These are phyloP conservation scores for Scelioninae gen. 1 DNA, from an alignment of 2,888 invertebrate species.

Conservation along the genomic window DNA sequence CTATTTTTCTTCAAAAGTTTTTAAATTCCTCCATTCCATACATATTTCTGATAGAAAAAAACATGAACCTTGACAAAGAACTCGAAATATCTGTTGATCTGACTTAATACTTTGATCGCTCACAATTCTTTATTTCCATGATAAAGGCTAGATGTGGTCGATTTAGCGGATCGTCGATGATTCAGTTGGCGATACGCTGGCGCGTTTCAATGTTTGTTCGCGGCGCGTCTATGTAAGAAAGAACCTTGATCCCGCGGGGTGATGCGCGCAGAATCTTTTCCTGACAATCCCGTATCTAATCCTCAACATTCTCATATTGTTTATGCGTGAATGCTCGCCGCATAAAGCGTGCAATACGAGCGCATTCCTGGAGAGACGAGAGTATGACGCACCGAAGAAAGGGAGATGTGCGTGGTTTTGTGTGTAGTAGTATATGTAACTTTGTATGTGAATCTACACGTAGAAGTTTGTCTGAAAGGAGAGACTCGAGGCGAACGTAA, in stretches of 20 bases:
- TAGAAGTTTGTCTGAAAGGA: slow-evolving; percentile 55
- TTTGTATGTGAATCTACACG: too few species aligned
- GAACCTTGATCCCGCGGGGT: slow-evolving; percentile 51
- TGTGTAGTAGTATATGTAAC: too few species aligned
- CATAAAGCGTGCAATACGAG: slow-evolving; percentile 79
- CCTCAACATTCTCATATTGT: slow-evolving; percentile 75
- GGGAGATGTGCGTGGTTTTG: slow-evolving; percentile 38
- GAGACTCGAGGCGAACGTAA: slow-evolving; percentile 54
- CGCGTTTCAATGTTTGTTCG: slow-evolving; percentile 1
- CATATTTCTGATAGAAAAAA: too few species aligned
- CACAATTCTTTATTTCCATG: slow-evolving; percentile 12
- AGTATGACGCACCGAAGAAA: slow-evolving; percentile 62
- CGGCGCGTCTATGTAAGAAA: slow-evolving; percentile 27
- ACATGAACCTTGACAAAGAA: background rate
- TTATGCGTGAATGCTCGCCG: slow-evolving; percentile 75
- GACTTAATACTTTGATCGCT: slow-evolving; percentile 17
- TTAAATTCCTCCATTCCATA: too few species aligned
- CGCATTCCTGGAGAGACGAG: slow-evolving; percentile 74
- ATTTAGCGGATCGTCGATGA: slow-evolving; percentile 26
- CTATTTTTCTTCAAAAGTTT: too few species aligned
- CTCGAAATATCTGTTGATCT: background rate
- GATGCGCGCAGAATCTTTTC: too few species aligned
- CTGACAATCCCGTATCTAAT: slow-evolving; percentile 70
- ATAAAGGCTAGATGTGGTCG: slow-evolving; percentile 12
- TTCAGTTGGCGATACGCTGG: slow-evolving; percentile 13